Base-by-base conservation (phyloP, 2,797 vertebrate genomes). In the Sebastes nivosus region DNA sequence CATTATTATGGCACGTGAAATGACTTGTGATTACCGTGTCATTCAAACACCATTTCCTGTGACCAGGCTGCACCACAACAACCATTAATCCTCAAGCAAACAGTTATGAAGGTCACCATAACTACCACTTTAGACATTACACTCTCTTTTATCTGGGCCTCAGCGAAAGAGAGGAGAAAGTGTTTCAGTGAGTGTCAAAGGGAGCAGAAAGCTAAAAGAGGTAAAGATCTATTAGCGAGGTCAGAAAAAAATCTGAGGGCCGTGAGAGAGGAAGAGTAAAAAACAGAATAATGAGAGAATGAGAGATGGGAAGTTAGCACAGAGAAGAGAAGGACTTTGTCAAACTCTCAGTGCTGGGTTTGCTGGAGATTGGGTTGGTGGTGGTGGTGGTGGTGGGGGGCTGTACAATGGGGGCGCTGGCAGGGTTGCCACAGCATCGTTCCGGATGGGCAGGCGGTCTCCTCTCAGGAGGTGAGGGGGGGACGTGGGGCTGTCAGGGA, bases 391-490 rank as follows among this genome's bases (percentile, higher is more conserved):
- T 4, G 66, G 66, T 12, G 65, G 59, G 13, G 54, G 71, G 69
- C 68, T 52, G 77, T 85, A 79, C 80, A 75, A 86, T 73, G 75
- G 86, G 83, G 92, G 80, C 22, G 75, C 88, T 92, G 92, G 91
- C 89, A 93, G 89, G 84, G 86, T 91, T 94, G 92, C 93, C 91
- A 93, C 90, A 84, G 92, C 86, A 91, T 83, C 86, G 93, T 94
- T 94, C 93, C 94, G 93, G 94, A 94, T 94, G 94, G 93, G 92
- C 93, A 88, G 84, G 88, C 92, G 92, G 94, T 93, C 94, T 94
- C 93, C 90, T 93, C 94, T 94, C 94, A 77, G 64, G 93, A 88
- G 92, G 90, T 87, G 85, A 79, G 80, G 86, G 90, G 89, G 90
- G 88, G 91, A 90, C 85, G 89, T 82, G 79, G 88, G 89, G 91